phyloP scores from a whole-genome alignment of 2,113 vertebrate genomes.

The Reinhardtius hippoglossoides region DNA sequence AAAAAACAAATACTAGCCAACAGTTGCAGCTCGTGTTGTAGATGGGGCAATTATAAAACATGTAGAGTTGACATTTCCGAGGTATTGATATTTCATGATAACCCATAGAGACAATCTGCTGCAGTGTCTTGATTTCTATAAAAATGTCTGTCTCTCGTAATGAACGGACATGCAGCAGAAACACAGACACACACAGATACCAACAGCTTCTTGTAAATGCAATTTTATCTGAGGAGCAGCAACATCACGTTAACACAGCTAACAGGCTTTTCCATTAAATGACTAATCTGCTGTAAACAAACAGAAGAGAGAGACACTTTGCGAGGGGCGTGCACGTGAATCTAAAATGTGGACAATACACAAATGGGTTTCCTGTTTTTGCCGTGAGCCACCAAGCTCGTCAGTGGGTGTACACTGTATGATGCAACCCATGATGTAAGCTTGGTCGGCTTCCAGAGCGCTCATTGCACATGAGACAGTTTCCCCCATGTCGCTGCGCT shows the following conservation, averaged over 20 bases:
- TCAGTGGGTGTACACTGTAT: conserved; percentile 20
- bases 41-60: neutral
- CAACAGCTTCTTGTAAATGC: neutral
- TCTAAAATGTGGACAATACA: conserved; percentile 47
- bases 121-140: conserved; percentile 4
- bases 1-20: neutral
- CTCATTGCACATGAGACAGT: conserved; percentile 26
- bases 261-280: neutral
- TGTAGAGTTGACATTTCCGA: conserved; percentile 27
- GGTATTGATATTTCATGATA: conserved; percentile 34
- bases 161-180: neutral
- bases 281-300: neutral
- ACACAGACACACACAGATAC: neutral
- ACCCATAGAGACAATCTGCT: conserved; percentile 27
- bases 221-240: neutral
- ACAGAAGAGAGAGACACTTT: conserved; percentile 23
- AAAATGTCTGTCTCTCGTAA: conserved; percentile 12
- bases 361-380: conserved; percentile 27
- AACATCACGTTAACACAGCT: neutral
- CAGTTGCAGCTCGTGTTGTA: neutral
- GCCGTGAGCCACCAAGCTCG: conserved; percentile 30
- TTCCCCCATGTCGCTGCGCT: conserved; percentile 8
- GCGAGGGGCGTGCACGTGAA: neutral
- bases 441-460: conserved; percentile 16
- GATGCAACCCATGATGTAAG: conserved; percentile 56